Conservation (phyloP, 1,140 invertebrate species). For the Bombus waltoni region DNA sequence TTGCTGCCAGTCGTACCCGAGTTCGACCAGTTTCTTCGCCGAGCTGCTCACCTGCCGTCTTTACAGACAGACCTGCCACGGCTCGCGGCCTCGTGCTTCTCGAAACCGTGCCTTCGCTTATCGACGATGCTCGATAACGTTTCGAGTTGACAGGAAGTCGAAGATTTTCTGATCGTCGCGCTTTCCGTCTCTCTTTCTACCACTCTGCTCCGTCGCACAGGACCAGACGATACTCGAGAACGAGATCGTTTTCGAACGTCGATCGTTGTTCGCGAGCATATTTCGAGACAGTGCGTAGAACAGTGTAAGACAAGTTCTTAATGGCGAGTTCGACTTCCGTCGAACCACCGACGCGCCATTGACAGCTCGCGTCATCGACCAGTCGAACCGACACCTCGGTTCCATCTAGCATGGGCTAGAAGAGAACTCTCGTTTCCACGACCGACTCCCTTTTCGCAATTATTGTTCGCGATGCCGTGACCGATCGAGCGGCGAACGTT, state of each 20-base stretch:
- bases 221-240: not conserved
- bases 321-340: no score
- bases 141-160: no score
- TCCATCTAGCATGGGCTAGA: not conserved
- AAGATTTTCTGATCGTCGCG: not conserved
- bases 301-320: no score
- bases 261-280: not conserved
- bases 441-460: not conserved
- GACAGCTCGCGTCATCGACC: not conserved
- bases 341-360: not conserved
- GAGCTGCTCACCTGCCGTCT: conserved; percentile 15
- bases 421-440: not conserved
- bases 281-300: no score
- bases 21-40: conserved; percentile 7
- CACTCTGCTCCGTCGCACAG: not conserved
- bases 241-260: not conserved
- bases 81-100: not conserved
- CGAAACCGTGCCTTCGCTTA: not conserved
- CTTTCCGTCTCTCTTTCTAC: no score
- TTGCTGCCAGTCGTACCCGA: not conserved
- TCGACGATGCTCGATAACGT: not conserved
- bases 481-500: not conserved
- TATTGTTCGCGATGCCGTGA: conserved; percentile 5
- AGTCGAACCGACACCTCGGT: not conserved
- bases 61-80: not conserved